Conservation (phyloP, 2,113 vertebrate species). For the Motacilla alba region DNA sequence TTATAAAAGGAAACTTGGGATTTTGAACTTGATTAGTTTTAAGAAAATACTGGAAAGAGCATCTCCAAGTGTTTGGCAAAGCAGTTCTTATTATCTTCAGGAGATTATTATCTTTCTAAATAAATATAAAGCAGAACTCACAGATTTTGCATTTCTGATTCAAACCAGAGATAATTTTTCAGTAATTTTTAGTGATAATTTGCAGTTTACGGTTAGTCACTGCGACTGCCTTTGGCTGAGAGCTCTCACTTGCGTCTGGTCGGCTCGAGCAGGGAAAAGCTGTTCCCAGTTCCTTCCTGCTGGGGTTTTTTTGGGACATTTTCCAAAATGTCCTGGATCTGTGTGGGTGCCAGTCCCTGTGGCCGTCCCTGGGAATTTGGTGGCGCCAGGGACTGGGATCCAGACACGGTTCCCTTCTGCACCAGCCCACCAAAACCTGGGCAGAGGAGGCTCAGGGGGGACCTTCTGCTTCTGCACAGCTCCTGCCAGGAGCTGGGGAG, state of each 20-base stretch:
- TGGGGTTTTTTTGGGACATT: not conserved
- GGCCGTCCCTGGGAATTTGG: accelerated
- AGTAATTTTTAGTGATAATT: not conserved
- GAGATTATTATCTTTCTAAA: not conserved
- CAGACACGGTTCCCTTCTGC: not conserved
- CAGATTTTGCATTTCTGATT: not conserved
- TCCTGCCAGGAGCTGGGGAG: not conserved
- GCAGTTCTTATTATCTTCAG: not conserved
- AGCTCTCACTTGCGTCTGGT: too few relatives aligned
- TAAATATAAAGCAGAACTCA: not conserved
- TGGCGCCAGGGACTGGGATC: not conserved
- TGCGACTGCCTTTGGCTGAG: too few relatives aligned
- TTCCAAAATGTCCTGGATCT: accelerated
- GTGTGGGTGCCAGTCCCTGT: not conserved
- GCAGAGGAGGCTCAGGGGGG: not conserved
- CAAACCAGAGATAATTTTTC: not conserved
- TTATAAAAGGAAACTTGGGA: constrained; percentile 13
- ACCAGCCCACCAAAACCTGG: not conserved
- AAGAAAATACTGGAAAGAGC: not conserved
- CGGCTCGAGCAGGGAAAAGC: not conserved
- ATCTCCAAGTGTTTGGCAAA: not conserved
- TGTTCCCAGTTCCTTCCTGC: accelerated
- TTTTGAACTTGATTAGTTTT: not conserved
- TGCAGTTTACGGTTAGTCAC: not conserved
- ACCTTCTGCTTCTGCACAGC: accelerated